Conservation (phyloP, 2,888 invertebrate genomes). For the Siphonodentalium dalli region DNA sequence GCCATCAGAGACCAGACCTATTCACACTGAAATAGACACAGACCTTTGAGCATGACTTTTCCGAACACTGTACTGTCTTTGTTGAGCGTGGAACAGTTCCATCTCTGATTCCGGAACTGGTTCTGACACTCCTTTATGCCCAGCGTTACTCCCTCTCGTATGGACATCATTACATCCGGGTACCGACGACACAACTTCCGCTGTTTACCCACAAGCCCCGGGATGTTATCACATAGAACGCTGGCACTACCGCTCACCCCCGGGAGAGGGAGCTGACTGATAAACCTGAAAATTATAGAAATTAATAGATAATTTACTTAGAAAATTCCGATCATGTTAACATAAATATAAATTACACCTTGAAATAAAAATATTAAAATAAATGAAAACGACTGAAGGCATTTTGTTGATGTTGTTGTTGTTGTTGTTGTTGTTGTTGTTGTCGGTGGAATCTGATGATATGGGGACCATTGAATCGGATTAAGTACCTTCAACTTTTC, state of each 20-base stretch:
- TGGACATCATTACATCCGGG: constrained; percentile 63
- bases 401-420: too few relatives aligned
- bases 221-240: constrained; percentile 64
- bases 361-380: too few relatives aligned
- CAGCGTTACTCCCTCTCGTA: constrained; percentile 60
- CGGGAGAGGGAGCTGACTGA: constrained; percentile 62
- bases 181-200: constrained; percentile 60
- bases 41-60: constrained; percentile 65
- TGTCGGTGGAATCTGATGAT: too few relatives aligned
- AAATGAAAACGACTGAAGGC: too few relatives aligned
- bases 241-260: constrained; percentile 58
- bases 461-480: too few relatives aligned
- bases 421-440: too few relatives aligned
- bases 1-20: too few relatives aligned
- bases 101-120: constrained; percentile 62
- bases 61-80: constrained; percentile 65
- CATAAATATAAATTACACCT: too few relatives aligned
- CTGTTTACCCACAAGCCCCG: constrained; percentile 64
- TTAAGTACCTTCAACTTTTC: too few relatives aligned
- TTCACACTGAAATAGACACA: too few relatives aligned
- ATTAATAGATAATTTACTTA: too few relatives aligned
- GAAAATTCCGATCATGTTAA: too few relatives aligned
- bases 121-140: constrained; percentile 64
- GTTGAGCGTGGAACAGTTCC: constrained; percentile 63
- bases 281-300: constrained; percentile 50